These are phyloP conservation scores for Crotalus horridus DNA, from an alignment of 2,113 vertebrate species.

Conservation along the genomic window DNA sequence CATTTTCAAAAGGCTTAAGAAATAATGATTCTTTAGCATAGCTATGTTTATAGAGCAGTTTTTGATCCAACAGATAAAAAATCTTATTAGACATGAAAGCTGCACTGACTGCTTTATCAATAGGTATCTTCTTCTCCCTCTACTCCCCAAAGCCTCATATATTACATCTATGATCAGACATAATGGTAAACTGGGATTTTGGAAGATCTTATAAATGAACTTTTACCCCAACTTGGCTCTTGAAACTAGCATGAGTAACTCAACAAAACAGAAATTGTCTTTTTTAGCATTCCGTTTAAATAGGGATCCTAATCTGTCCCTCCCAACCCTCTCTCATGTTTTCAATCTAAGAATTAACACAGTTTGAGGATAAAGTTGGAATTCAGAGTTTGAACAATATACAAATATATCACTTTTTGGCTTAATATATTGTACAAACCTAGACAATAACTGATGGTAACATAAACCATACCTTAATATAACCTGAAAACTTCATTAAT, in stretches of 20 bases:
- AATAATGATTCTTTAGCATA: slow-evolving; percentile 11
- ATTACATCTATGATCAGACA: neutral
- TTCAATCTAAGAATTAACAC: neutral
- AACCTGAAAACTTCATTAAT: neutral
- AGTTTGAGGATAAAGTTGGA: neutral
- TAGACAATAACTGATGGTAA: neutral
- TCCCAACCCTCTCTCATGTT: neutral
- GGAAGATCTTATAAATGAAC: neutral
- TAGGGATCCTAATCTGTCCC: neutral
- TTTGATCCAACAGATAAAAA: neutral
- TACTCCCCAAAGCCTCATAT: neutral
- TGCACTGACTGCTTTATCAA: neutral
- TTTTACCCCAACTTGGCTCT: neutral
- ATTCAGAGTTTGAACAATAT: neutral
- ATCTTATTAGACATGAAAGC: neutral
- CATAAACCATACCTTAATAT: neutral
- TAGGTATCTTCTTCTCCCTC: neutral
- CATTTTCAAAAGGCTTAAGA: neutral
- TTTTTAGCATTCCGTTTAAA: neutral
- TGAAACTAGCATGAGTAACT: neutral
- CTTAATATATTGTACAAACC: neutral
- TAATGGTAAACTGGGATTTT: neutral
- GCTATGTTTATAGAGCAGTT: neutral
- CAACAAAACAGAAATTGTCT: neutral
- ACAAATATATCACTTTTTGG: neutral